Conservation (phyloP, 2,888 invertebrate genomes). For the Nomada fabriciana region DNA sequence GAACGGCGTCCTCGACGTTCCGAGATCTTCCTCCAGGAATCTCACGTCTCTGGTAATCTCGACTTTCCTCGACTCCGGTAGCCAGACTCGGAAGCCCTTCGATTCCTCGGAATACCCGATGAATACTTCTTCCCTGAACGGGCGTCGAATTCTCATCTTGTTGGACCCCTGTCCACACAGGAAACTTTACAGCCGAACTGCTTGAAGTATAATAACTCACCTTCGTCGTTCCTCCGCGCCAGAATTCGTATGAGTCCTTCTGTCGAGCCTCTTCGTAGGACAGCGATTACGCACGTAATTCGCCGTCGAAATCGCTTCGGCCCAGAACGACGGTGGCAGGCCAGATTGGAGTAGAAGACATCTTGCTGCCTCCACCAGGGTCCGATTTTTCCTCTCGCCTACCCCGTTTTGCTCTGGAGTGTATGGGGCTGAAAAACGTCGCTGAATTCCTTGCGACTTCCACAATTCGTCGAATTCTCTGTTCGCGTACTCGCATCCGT, state of each 20-base stretch:
- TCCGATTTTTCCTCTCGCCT: constrained; percentile 18
- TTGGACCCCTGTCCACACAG: constrained; percentile 8
- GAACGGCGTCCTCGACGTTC: too few relatives aligned
- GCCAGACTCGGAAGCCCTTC: constrained; percentile 22
- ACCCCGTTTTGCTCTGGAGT: constrained; percentile 31
- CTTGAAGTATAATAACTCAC: constrained; percentile 68
- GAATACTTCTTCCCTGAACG: neutral
- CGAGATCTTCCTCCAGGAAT: neutral
- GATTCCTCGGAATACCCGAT: constrained; percentile 10
- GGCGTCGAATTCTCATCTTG: constrained; percentile 3
- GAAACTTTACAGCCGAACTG: constrained; percentile 72
- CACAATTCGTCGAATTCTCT: neutral
- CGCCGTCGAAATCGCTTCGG: constrained; percentile 28
- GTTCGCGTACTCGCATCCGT: neutral
- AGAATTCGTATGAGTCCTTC: neutral
- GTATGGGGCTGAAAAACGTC: constrained; percentile 59
- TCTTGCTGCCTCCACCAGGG: neutral
- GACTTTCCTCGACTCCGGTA: neutral
- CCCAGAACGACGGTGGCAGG: constrained; percentile 12
- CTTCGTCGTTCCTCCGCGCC: constrained; percentile 62
- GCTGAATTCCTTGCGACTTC: constrained; percentile 59
- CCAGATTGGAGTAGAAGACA: constrained; percentile 6
- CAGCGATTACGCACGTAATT: constrained; percentile 37
- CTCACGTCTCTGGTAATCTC: constrained; percentile 8
- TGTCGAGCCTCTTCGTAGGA: neutral